Evolutionary conservation across 2,888 invertebrate genomes (phyloP), one percentile per base, ranked within the genome.

Genomic region (Cabera pusaria): DNA sequence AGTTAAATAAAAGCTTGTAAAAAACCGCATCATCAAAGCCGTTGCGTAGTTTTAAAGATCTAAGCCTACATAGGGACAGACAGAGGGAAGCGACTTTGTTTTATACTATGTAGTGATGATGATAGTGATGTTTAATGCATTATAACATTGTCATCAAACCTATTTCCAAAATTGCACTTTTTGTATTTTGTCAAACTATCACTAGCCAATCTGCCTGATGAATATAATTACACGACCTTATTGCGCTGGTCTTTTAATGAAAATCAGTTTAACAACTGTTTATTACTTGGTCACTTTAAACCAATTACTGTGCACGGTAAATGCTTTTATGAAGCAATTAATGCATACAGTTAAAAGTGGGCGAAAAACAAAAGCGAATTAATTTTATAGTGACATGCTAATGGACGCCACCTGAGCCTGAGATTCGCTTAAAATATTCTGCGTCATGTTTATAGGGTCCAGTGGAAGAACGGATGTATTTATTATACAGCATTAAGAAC

Each of bases 331-430:
- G 64, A 72, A 64, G 64, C 68, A 73, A 72, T 80, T 77, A 78
- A 72, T 70, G 64, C 52, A 61, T 59, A 59, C 64, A 58, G 62
- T 44, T 69, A 67, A 66, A 70, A 72, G 67, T 67, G 64, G 67
- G 3, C 14, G 68, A 72, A 79, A 80, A 78, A 78, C 72, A 73
- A 74, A 73, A 59, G 56, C 56, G 59, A 70, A 74, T 80, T 75
- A 71, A 81, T 80, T 81, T 78, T 68, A 76, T 67, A 72, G 67
- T 71, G 73, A 65, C 76, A 70, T 47, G 67, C 67, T 81, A 77
- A 79, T 78, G 73, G 77, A 50, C 55, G 54, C 68, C 72, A 75
- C 69, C 72, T 74, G 72, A 68, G 69, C 68, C 70, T 69, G 71
- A 64, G 70, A 52, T 44, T 52, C 41, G 48, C 48, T 57, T 63